These are phyloP conservation scores for Linurgus olivaceus DNA, from an alignment of 2,797 vertebrate species.

Conservation along the genomic window DNA sequence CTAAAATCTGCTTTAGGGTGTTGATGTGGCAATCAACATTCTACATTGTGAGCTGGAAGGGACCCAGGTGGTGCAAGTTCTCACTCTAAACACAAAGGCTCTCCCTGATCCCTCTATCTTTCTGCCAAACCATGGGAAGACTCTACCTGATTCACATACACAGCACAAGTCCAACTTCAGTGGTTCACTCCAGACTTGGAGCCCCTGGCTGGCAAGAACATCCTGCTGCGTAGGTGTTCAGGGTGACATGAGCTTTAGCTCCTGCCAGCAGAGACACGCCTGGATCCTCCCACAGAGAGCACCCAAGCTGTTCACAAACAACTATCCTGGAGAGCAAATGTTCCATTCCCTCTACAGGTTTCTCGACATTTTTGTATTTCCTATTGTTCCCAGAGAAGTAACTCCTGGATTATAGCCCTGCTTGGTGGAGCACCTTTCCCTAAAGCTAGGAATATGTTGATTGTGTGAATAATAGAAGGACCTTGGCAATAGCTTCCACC, in stretches of 20 bases:
- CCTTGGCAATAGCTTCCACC: conserved; percentile 37
- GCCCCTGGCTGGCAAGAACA: not conserved
- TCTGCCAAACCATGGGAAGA: not conserved
- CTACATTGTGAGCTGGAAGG: not conserved
- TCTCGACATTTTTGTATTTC: not conserved
- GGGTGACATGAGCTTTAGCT: not conserved
- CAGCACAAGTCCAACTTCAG: not conserved
- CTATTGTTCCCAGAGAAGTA: conserved; percentile 30
- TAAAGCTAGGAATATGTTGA: conserved; percentile 63
- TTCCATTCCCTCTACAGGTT: not conserved
- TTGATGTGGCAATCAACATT: not conserved
- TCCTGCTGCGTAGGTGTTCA: not conserved
- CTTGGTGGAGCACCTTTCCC: conserved; percentile 48
- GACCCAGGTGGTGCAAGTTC: not conserved
- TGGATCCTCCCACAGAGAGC: not conserved
- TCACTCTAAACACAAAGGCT: not conserved
- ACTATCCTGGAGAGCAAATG: not conserved
- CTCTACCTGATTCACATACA: not conserved
- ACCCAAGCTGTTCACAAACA: not conserved
- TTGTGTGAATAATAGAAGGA: conserved; percentile 62
- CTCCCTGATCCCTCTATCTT: not conserved
- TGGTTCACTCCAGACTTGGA: not conserved
- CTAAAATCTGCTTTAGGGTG: not conserved
- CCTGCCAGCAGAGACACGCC: not conserved
- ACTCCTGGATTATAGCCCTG: conserved; percentile 5